These are phyloP conservation scores for Nibea coibor DNA, from an alignment of 2,113 vertebrate genomes.

Conservation along the genomic window DNA sequence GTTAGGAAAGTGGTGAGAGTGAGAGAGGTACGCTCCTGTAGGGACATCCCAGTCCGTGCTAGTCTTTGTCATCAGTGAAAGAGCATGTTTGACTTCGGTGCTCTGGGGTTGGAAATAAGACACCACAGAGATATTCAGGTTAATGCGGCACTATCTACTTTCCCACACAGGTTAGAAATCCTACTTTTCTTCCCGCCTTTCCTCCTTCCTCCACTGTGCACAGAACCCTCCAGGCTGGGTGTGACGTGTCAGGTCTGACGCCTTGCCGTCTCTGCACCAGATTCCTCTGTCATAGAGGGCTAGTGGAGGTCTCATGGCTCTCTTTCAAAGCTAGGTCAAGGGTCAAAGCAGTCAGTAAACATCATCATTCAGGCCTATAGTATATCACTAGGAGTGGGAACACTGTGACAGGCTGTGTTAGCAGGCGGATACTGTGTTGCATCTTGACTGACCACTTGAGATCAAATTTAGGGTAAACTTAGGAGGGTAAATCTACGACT, in stretches of 20 bases:
- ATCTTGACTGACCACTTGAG: constrained; percentile 1
- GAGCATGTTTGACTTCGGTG: constrained; percentile 3
- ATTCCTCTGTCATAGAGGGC: constrained; percentile 72
- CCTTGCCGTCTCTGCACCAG: constrained; percentile 78
- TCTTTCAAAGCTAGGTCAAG: constrained; percentile 78
- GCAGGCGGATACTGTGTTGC: background rate
- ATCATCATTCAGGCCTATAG: constrained; percentile 46
- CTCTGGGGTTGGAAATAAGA: constrained; percentile 36
- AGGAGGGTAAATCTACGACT: background rate
- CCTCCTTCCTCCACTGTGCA: constrained; percentile 23
- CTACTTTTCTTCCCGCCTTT: constrained; percentile 34
- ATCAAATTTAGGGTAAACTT: background rate
- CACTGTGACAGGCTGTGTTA: background rate
- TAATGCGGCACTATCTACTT: constrained; percentile 28
- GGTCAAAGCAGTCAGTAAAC: constrained; percentile 77
- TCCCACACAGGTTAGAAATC: constrained; percentile 41
- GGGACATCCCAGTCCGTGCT: background rate
- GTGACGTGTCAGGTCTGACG: constrained; percentile 72
- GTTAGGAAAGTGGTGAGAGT: constrained; percentile 18
- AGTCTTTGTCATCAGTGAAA: constrained; percentile 32
- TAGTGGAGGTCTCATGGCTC: constrained; percentile 65
- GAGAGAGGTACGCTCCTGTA: background rate
- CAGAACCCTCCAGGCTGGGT: constrained; percentile 52
- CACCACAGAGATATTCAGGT: constrained; percentile 18
- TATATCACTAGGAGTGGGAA: constrained; percentile 22